Evolutionary conservation across 23 tunicate genomes (phyloP).

Genomic region (Trididemnum clinides): DNA sequence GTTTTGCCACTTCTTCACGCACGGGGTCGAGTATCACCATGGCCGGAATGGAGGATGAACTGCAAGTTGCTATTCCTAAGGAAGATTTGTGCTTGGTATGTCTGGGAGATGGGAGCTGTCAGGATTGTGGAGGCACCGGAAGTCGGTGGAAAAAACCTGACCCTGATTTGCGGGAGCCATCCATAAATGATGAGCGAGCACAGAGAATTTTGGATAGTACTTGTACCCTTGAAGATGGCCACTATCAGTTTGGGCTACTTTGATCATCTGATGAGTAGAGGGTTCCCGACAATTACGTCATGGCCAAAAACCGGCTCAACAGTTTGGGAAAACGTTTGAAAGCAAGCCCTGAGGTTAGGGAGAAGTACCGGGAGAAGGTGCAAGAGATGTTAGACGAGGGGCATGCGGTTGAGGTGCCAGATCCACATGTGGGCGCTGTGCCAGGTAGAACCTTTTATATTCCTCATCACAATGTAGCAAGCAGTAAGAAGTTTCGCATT

Average conservation of each 20-base stretch:
- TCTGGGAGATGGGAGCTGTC: neutral
- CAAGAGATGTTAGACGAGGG: neutral
- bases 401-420: neutral
- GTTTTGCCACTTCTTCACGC: neutral
- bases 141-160: neutral
- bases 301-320: neutral
- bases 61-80: no score
- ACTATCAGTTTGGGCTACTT: neutral
- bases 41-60: no score
- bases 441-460: neutral
- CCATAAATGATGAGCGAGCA: neutral
- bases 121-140: neutral
- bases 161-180: neutral
- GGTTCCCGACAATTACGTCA: neutral
- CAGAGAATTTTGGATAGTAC: neutral
- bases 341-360: neutral
- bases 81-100: neutral
- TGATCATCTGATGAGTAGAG: neutral
- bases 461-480: neutral
- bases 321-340: neutral
- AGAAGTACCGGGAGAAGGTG: neutral
- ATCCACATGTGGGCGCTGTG: neutral
- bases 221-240: neutral
- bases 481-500: neutral
- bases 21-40: neutral